phyloP scores from a whole-genome alignment of 2,797 vertebrate genomes.

The Carapus acus region DNA sequence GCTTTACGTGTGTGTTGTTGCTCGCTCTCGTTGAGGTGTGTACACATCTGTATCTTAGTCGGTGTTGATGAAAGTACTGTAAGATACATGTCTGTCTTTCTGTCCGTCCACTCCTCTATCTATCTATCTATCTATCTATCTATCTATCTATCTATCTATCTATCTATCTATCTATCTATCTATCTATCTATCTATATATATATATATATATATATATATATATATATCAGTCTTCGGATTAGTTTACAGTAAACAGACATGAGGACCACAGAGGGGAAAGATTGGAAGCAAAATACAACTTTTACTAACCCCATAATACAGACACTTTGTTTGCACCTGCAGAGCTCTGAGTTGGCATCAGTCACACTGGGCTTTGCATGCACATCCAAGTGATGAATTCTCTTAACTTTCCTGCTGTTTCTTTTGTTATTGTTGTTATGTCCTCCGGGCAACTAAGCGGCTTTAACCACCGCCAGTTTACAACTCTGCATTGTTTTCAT shows the following conservation, averaged over 20 bases:
- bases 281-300: not conserved
- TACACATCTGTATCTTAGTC: not conserved
- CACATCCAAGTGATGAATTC: slow-evolving; percentile 1
- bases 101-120: no score
- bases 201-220: no score
- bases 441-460: slow-evolving; percentile 28
- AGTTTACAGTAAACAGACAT: not conserved
- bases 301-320: not conserved
- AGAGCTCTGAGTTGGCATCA: not conserved
- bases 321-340: slow-evolving; percentile 7
- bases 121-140: no score
- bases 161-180: no score
- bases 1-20: slow-evolving; percentile 1
- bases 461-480: slow-evolving; percentile 10
- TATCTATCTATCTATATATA: no score
- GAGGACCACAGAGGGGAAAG: slow-evolving; percentile 6
- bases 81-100: no score
- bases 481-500: slow-evolving; percentile 21
- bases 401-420: slow-evolving; percentile 6
- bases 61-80: no score
- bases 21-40: no score
- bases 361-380: not conserved
- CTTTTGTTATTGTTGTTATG: slow-evolving; percentile 4
- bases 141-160: no score
- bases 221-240: slow-evolving; percentile 1